Percentiles rank a stretch among this genome's conserved stretches.
Evolutionary conservation across 2,888 invertebrate species (phyloP).

Genomic region (Drosophila differens): DNA sequence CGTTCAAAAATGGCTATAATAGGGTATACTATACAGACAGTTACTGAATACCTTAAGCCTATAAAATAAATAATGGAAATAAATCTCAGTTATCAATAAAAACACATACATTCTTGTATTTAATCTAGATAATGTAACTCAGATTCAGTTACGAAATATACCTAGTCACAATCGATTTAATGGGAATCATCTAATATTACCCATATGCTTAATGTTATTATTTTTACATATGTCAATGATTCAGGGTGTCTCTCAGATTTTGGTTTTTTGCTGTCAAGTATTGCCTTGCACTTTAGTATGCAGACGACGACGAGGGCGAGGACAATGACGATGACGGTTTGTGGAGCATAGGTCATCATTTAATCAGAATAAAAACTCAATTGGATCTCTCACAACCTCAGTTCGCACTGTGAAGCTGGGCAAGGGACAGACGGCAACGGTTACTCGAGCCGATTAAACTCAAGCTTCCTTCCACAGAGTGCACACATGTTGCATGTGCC

Average conservation of each 20-base stretch:
- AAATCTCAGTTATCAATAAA: background rate
- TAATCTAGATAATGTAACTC: background rate
- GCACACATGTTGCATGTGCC: slow-evolving; percentile 70
- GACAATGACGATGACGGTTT: slow-evolving; percentile 19
- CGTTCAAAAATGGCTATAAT: too few species aligned
- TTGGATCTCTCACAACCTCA: slow-evolving; percentile 11
- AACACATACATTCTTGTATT: background rate
- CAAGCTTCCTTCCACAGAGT: slow-evolving; percentile 24
- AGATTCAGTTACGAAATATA: background rate
- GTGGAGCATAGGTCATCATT: slow-evolving; percentile 50
- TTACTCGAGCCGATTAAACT: slow-evolving; percentile 43
- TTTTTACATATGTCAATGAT: background rate
- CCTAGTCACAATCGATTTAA: background rate
- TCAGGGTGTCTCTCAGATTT: slow-evolving; percentile 17
- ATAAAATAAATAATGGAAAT: background rate
- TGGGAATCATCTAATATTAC: background rate
- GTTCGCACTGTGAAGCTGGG: background rate
- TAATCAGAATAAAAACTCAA: slow-evolving; percentile 46
- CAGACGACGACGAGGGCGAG: slow-evolving; percentile 8
- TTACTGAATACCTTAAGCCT: background rate
- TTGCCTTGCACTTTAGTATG: slow-evolving; percentile 19
- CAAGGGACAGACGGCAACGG: slow-evolving; percentile 12
- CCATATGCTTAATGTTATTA: background rate
- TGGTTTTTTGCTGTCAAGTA: slow-evolving; percentile 14
- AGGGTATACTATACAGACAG: background rate